phyloP scores from a whole-genome alignment of 2,888 invertebrate species.

The Diadegma fenestrale region DNA sequence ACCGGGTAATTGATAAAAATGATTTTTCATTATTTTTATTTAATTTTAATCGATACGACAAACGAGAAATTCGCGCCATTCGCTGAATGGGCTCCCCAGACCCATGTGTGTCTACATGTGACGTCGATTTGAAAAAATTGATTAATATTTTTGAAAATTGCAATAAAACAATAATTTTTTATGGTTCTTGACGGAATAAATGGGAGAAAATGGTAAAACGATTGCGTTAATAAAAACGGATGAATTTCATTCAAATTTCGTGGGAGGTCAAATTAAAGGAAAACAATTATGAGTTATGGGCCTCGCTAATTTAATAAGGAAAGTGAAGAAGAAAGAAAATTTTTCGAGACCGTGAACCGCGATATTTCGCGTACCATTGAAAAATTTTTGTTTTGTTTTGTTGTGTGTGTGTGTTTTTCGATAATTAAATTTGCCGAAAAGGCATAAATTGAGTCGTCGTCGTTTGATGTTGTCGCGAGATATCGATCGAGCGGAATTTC shows the following conservation, averaged over 20 bases:
- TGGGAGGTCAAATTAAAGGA: background rate
- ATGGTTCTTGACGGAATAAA: background rate
- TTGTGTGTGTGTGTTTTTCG: background rate
- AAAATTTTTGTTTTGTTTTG: too few species aligned
- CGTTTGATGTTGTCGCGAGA: slow-evolving; percentile 43
- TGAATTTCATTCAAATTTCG: background rate
- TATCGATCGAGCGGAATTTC: slow-evolving; percentile 56
- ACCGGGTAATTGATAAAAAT: too few species aligned
- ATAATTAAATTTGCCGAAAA: slow-evolving; percentile 20
- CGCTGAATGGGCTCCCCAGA: too few species aligned
- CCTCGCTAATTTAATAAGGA: background rate
- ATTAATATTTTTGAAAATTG: background rate
- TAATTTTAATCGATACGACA: too few species aligned
- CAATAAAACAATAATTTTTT: background rate
- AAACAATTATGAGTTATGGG: background rate
- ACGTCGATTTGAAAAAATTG: too few species aligned
- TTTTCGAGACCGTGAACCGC: background rate
- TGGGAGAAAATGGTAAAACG: background rate
- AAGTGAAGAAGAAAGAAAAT: background rate
- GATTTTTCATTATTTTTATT: too few species aligned
- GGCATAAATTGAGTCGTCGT: slow-evolving; percentile 52
- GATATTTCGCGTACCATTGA: background rate
- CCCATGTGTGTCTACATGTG: too few species aligned
- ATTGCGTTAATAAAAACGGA: background rate
- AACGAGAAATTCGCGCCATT: too few species aligned